Evolutionary conservation across 1,140 invertebrate genomes (phyloP), one percentile per base, ranked within the genome.

Genomic region (Drosophila fuyamai): DNA sequence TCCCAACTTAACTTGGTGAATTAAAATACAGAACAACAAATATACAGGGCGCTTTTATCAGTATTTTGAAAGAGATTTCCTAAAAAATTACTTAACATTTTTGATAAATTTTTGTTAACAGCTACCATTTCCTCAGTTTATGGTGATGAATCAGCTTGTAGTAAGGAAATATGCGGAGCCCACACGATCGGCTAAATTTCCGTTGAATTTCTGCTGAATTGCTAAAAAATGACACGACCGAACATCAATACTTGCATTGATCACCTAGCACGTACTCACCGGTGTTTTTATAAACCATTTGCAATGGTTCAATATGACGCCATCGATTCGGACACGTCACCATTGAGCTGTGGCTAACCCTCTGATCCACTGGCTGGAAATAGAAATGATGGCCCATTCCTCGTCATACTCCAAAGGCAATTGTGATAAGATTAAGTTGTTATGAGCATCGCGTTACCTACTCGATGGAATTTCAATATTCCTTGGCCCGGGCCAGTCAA

Each of bases 341-440:
- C 47, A 50, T 46, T 81, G 54, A 71, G 75, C 60, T 51, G 7
- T 2, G 57, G 76, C 56, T 55, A 67, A 79, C 62, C 68, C 48
- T 78, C 41, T 67, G 41, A 72, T 59, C 23, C 40, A 41, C 23
- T 13, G 29, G 48, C 62, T 70, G 38, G 44, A 88, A 83, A 88
- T 88, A 86, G 71, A 62, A 79, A 79, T 86, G 83, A 82, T 86
- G 70, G 55, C 5, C 8, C 16, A 56, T 38, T 48, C 10, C n/a
- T 48, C 60, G 44, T 46, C 51, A 70, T 27, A 62, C 50, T 47
- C 23, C 41, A 38, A 63, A 70, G 53, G 35, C 67, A 58, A 51
- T 82, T 79, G 62, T 83, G 83, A 86, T 86, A 74, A 86, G 84
- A 88, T 86, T 86, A 89, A 61, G 51, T 44, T 60, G 55, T 63